phyloP scores from a whole-genome alignment of 2,888 invertebrate genomes.

The Ormyrus nitidulus region DNA sequence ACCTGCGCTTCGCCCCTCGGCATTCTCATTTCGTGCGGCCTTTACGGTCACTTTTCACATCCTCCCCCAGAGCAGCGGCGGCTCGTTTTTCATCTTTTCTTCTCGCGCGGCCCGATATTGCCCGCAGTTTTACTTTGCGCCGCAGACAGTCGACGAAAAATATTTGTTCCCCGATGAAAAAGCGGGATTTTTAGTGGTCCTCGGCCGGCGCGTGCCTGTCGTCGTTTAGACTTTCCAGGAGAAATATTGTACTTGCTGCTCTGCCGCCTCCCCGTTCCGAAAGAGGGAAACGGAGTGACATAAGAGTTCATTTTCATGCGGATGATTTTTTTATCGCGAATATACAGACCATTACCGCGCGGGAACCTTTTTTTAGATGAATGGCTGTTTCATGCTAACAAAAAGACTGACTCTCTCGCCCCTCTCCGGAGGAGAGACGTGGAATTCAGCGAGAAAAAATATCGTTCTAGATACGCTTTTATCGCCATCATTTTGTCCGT shows the following conservation, averaged over 20 bases:
- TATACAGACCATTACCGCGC: slow-evolving; percentile 54
- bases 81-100: slow-evolving; percentile 29
- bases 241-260: slow-evolving; percentile 32
- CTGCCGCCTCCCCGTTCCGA: not conserved
- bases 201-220: not conserved
- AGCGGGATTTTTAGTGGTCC: slow-evolving; percentile 22
- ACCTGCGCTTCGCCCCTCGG: not conserved
- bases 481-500: slow-evolving; percentile 43
- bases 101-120: too few species aligned
- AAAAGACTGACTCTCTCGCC: slow-evolving; percentile 14
- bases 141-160: slow-evolving; percentile 19
- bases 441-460: slow-evolving; percentile 38
- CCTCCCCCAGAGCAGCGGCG: not conserved
- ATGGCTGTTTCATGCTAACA: slow-evolving; percentile 43
- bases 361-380: slow-evolving; percentile 50
- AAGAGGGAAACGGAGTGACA: slow-evolving; percentile 21
- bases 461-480: slow-evolving; percentile 22
- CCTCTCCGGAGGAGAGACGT: not conserved
- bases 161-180: slow-evolving; percentile 34
- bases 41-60: slow-evolving; percentile 45
- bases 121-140: not conserved
- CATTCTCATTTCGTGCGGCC: not conserved
- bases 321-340: slow-evolving; percentile 57
- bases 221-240: slow-evolving; percentile 32
- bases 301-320: slow-evolving; percentile 54